A percentile compares a stretch with the other conserved stretches of the same genome.
phyloP scores from a whole-genome alignment of 1,140 invertebrate species.

The Brachionus manjavacas region DNA sequence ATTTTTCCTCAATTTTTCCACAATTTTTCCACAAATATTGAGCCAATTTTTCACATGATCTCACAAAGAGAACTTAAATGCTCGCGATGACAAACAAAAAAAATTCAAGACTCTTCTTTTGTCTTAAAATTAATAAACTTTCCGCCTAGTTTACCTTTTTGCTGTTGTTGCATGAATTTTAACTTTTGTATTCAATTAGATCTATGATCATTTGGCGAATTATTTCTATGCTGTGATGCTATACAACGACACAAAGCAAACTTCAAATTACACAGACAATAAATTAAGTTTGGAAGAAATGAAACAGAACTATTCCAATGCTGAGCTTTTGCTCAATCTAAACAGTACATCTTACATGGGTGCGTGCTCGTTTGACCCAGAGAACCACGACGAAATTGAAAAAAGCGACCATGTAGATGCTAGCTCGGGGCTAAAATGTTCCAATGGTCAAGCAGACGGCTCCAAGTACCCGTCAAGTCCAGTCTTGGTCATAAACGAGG shows the following conservation, averaged over 20 bases:
- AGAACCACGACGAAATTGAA: background rate
- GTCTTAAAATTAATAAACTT: no score
- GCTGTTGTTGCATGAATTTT: background rate
- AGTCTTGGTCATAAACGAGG: slow-evolving; percentile 3
- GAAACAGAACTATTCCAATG: slow-evolving; percentile 4
- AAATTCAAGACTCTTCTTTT: no score
- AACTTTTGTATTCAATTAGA: background rate
- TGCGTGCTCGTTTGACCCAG: background rate
- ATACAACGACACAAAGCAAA: background rate
- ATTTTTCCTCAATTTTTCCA: no score
- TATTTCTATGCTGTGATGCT: background rate
- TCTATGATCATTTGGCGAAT: background rate
- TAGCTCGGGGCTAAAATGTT: background rate
- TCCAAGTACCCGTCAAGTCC: background rate
- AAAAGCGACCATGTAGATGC: background rate
- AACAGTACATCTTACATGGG: background rate
- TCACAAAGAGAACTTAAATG: no score
- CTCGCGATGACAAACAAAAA: no score
- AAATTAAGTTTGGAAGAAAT: background rate
- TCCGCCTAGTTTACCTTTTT: no score
- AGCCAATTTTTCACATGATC: no score
- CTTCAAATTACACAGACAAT: background rate
- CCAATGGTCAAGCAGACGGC: background rate
- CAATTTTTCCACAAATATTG: no score
- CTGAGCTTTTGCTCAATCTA: background rate